Evolutionary conservation across 2,888 invertebrate genomes (phyloP).

Genomic region (Esperia sulphurella): DNA sequence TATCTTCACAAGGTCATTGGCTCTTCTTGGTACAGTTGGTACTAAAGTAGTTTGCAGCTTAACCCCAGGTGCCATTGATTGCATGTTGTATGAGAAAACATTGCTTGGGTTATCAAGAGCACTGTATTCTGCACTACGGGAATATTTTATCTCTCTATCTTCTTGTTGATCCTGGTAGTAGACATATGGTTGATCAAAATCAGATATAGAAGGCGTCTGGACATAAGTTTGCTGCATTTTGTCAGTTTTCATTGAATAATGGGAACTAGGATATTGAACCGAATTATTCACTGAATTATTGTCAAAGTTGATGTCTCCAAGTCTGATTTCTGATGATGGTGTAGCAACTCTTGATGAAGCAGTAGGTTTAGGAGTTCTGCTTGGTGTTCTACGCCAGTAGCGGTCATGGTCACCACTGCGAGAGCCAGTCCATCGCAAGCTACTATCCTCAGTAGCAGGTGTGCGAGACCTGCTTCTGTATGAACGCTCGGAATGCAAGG

Average conservation of each 20-base stretch:
- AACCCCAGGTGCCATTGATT: constrained; percentile 32
- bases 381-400: constrained; percentile 56
- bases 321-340: constrained; percentile 48
- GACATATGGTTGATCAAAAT: constrained; percentile 54
- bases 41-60: constrained; percentile 40
- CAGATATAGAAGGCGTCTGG: constrained; percentile 33
- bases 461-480: constrained; percentile 64
- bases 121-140: constrained; percentile 63
- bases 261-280: constrained; percentile 36
- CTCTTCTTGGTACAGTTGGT: constrained; percentile 39
- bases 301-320: constrained; percentile 55
- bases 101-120: constrained; percentile 44
- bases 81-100: constrained; percentile 47
- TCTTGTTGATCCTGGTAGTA: constrained; percentile 60
- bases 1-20: constrained; percentile 51
- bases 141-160: constrained; percentile 66
- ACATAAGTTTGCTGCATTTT: constrained; percentile 53
- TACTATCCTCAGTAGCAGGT: constrained; percentile 53
- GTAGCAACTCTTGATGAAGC: constrained; percentile 48
- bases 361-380: constrained; percentile 48
- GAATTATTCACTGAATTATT: constrained; percentile 34
- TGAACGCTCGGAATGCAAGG: constrained; percentile 59
- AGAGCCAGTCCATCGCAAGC: constrained; percentile 46
- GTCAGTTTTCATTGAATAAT: constrained; percentile 51
- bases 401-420: constrained; percentile 55